phyloP scores from a whole-genome alignment of 2,113 vertebrate species.

The Poeciliopsis retropinna region DNA sequence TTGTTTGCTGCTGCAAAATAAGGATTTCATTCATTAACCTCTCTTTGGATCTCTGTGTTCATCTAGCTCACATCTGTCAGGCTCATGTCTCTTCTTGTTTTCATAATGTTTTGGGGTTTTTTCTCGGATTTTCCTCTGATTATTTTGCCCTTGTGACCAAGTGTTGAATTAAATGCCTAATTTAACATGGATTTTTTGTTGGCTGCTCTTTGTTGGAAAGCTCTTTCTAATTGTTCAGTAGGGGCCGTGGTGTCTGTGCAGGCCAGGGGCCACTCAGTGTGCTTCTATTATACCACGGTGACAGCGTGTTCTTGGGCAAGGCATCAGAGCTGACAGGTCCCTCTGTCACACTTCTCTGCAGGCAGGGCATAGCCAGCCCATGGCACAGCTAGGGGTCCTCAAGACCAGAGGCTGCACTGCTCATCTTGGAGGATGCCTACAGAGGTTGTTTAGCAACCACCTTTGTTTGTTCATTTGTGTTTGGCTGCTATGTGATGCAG shows the following conservation, averaged over 20 bases:
- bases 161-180: conserved; percentile 81
- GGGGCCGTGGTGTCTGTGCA: conserved; percentile 66
- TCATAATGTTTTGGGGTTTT: conserved; percentile 53
- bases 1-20: conserved; percentile 2
- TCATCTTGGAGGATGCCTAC: conserved; percentile 75
- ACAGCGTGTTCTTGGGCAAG: conserved; percentile 77
- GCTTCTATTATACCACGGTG: conserved; percentile 69
- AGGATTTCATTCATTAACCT: background rate
- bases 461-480: conserved; percentile 52
- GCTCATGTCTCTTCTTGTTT: conserved; percentile 24
- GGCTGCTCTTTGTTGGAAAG: conserved; percentile 66
- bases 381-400: conserved; percentile 76
- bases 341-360: conserved; percentile 80
- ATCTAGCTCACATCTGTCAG: conserved; percentile 16
- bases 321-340: conserved; percentile 80
- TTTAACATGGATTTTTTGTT: conserved; percentile 81
- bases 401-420: conserved; percentile 44
- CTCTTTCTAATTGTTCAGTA: conserved; percentile 68
- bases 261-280: conserved; percentile 58
- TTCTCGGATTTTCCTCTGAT: conserved; percentile 60
- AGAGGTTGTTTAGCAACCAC: conserved; percentile 78
- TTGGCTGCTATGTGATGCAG: conserved; percentile 57
- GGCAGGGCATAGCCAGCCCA: conserved; percentile 70
- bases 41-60: background rate
- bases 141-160: conserved; percentile 78